Percentiles rank a stretch among this genome's conserved stretches.
Conservation (phyloP, 2,113 vertebrate species). For the Eurystomus gularis region DNA sequence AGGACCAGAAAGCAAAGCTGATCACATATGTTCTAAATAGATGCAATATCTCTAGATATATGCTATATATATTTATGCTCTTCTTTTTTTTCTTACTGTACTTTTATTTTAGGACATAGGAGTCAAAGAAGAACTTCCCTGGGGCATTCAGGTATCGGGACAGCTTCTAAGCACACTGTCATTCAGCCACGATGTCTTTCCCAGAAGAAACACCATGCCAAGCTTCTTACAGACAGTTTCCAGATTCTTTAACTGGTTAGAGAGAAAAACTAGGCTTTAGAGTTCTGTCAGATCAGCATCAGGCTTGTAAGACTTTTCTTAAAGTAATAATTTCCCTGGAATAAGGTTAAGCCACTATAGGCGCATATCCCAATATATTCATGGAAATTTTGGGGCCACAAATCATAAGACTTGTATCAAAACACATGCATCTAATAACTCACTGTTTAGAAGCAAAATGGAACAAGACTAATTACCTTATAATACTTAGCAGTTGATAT, state of each 20-base stretch:
- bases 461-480: not conserved
- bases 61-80: not conserved
- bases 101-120: not conserved
- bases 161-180: not conserved
- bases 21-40: not conserved
- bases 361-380: not conserved
- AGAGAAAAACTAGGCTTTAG: not conserved
- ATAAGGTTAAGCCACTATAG: not conserved
- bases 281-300: not conserved
- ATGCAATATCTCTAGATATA: not conserved
- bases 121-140: not conserved
- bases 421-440: not conserved
- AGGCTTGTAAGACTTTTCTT: not conserved
- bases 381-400: not conserved
- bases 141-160: not conserved
- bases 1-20: not conserved
- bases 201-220: not conserved
- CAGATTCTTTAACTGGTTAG: not conserved
- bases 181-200: not conserved
- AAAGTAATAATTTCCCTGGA: not conserved
- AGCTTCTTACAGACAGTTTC: not conserved
- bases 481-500: constrained; percentile 20
- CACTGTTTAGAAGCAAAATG: constrained; percentile 25
- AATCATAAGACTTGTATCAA: not conserved
- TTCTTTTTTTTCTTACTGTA: not conserved